Evolutionary conservation across 2,113 vertebrate genomes (phyloP).

Genomic region (Oceanodroma tethys): DNA sequence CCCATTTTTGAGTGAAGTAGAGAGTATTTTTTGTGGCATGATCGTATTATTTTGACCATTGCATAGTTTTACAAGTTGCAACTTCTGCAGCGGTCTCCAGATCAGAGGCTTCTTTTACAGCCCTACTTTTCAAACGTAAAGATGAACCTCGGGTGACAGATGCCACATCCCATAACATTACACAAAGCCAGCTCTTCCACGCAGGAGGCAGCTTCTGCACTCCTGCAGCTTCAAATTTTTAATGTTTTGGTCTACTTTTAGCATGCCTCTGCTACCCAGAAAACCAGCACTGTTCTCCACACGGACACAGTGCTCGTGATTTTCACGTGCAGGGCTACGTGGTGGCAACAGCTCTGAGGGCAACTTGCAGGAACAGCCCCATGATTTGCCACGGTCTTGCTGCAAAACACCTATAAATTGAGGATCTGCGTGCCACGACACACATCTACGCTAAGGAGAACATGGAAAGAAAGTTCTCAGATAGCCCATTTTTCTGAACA

Average conservation of each 20-base stretch:
- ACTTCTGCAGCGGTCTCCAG: neutral
- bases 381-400: neutral
- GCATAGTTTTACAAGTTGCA: neutral
- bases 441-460: neutral
- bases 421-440: neutral
- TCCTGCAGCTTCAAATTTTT: neutral
- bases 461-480: neutral
- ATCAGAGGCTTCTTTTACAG: neutral
- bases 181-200: neutral
- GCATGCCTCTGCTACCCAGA: neutral
- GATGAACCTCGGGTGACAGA: neutral
- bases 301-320: neutral
- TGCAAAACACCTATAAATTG: neutral
- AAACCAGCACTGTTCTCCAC: neutral
- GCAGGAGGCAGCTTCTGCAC: neutral
- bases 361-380: neutral
- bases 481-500: neutral
- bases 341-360: neutral
- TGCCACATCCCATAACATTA: neutral
- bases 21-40: neutral
- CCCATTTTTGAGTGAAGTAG: neutral
- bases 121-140: fast-evolving
- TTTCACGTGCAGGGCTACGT: fast-evolving
- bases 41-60: neutral
- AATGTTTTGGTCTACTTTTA: neutral